Percentiles rank a stretch among this genome's conserved stretches.
phyloP scores from a whole-genome alignment of 2,797 vertebrate genomes.

The Kryptolebias ocellatus region DNA sequence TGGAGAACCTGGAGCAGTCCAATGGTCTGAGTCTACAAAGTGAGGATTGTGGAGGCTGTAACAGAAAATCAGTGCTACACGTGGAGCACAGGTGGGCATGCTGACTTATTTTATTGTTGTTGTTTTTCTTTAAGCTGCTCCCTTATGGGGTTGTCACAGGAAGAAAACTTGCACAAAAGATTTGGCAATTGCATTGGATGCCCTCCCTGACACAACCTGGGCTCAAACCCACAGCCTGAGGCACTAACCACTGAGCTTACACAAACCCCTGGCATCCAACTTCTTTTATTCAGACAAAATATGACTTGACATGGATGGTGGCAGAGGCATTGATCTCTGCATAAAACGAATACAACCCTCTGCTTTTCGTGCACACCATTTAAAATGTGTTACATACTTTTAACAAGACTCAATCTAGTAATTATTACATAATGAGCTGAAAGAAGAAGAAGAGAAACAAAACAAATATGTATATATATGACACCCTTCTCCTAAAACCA shows the following conservation, averaged over 20 bases:
- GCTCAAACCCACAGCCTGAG: too few species aligned
- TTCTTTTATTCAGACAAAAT: conserved; percentile 8
- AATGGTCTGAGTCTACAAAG: conserved; percentile 76
- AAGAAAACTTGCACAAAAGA: too few species aligned
- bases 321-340: neutral
- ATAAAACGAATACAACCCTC: neutral
- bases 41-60: conserved; percentile 68
- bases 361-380: neutral
- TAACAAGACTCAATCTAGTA: neutral
- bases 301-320: neutral
- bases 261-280: neutral
- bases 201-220: too few species aligned
- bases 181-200: too few species aligned
- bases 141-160: too few species aligned
- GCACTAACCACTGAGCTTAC: too few species aligned
- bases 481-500: neutral
- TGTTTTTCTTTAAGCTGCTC: too few species aligned
- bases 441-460: too few species aligned
- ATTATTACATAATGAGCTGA: too few species aligned
- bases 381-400: neutral
- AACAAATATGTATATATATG: too few species aligned
- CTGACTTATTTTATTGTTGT: too few species aligned
- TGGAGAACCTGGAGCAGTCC: conserved; percentile 87
- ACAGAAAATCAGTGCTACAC: conserved; percentile 85
- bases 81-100: conserved; percentile 91